Evolutionary conservation across 2,888 invertebrate genomes (phyloP), one percentile per base, ranked within the genome.

Genomic region (Polylopha cassiicola): DNA sequence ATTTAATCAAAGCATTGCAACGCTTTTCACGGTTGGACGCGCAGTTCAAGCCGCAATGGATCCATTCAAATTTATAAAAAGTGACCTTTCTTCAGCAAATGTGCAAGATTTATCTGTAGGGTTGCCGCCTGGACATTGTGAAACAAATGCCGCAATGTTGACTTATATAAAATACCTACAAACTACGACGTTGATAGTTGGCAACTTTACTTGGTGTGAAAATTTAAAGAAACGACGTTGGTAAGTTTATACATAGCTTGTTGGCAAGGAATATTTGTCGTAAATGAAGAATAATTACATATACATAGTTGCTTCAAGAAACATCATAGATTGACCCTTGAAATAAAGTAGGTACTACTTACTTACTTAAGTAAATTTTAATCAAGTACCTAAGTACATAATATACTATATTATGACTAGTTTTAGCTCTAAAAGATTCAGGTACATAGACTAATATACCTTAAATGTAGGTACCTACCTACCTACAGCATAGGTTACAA

Each of bases 151-250:
- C 53, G 78, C 81, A 77, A 80, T 61, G 60, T 49, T 50, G 47
- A 58, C 73, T 80, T 81, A 81, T 84, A 84, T 82, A 84, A 84
- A 82, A 73, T 65, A 76, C 67, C 69, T 61, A 48, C 54, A 45
- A 34, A 13, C 21, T 20, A 16, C 11, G 4, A 17, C 10, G n/a
- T 3, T 16, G 13, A 5, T 31, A 39, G 34, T 41, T 9, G 18
- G 16, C 23, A 7, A 7, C 22, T 15, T 10, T 14, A 11, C 16
- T 22, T 20, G 30, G 24, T 30, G 24, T 17, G 9, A 24, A 9
- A n/a, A n/a, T n/a, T n/a, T n/a, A n/a, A n/a, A n/a, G n/a, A n/a
- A n/a, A n/a, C n/a, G n/a, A n/a, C n/a, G n/a, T n/a, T n/a, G n/a
- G n/a, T n/a, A n/a, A n/a, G n/a, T n/a, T n/a, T n/a, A n/a, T n/a